Evolutionary conservation across 2,888 invertebrate species (phyloP), one percentile per base, ranked within the genome.

Genomic region (Spodoptera exigua): DNA sequence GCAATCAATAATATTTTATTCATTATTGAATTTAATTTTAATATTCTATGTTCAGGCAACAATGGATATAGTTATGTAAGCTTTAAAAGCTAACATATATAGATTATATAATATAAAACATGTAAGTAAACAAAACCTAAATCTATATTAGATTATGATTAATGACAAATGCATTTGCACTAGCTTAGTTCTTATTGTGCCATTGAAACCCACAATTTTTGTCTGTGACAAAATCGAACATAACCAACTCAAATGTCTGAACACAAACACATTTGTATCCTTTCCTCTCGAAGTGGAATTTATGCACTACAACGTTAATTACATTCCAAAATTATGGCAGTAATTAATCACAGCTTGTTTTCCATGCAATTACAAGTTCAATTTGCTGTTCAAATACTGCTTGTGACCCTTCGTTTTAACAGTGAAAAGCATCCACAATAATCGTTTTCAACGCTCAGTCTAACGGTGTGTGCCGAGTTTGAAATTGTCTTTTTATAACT

Each of bases 311-410:
- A 47, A 54, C 14, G 41, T 56, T 58, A 55, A 62, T 45, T 41
- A 46, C 11, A 18, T 34, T 34, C 51, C 41, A 55, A 67, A 77
- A 74, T 79, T 64, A 61, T 61, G 27, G 45, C 65, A 39, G 57
- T 67, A 59, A 73, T 73, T 74, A 68, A 70, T 76, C 63, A 69
- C 49, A 43, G 56, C 51, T 56, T 72, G 63, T 68, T 76, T 60
- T 57, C 48, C 48, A 57, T 70, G 43, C 48, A 55, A 79, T 68
- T 64, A 73, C 57, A 55, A 47, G 59, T 69, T 56, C 48, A 64
- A 70, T 70, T 48, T 43, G 18, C 40, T 54, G 37, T 61, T 58
- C 47, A 54, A 70, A 59, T 58, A 51, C 43, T 55, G 36, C 3
- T 18, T 32, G 13, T 37, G 27, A n/a, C 21, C 36, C 12, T 39